Percentiles rank a stretch among this genome's conserved stretches.
Conservation (phyloP, 2,888 invertebrate species). For the Tanypteryx hageni region DNA sequence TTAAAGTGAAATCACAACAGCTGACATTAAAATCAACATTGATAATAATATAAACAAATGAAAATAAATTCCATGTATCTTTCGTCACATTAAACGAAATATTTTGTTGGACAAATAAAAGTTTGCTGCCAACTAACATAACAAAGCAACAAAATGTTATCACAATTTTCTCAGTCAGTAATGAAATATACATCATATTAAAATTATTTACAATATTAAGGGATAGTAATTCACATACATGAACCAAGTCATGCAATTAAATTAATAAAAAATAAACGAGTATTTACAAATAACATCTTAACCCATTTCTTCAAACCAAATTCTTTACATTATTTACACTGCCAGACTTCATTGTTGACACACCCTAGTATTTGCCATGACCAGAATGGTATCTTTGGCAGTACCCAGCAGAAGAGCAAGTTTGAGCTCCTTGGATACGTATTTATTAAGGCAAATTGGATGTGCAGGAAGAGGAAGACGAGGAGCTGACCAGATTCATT, state of each 20-base stretch:
- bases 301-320: background rate
- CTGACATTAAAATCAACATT: no score
- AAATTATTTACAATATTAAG: background rate
- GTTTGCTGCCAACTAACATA: background rate
- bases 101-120: background rate
- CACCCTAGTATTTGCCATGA: background rate
- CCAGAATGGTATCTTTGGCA: background rate
- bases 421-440: background rate
- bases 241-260: background rate
- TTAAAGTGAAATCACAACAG: background rate
- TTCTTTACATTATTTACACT: slow-evolving; percentile 11
- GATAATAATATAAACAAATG: no score
- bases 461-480: slow-evolving; percentile 39
- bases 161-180: background rate
- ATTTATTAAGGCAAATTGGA: slow-evolving; percentile 56
- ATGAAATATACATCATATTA: background rate
- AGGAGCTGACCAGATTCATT: slow-evolving; percentile 69
- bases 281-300: background rate
- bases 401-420: background rate
- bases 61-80: background rate
- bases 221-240: background rate
- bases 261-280: background rate
- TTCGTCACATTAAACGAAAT: background rate
- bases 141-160: background rate
- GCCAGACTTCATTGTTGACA: background rate